phyloP scores from a whole-genome alignment of 1,140 invertebrate species.

The Condylostylus longicornis region DNA sequence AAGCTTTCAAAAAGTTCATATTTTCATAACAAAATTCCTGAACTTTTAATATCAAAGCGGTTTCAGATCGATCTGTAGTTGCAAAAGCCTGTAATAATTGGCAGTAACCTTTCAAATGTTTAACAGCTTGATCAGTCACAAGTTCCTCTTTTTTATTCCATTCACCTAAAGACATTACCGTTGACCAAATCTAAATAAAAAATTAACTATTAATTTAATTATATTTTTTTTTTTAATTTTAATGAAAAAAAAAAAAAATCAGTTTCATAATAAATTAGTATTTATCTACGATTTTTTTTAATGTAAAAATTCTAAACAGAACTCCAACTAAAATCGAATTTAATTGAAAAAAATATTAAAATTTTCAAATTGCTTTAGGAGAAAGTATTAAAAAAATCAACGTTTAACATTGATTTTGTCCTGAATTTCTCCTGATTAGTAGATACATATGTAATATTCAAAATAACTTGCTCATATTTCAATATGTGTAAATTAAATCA shows the following conservation, averaged over 20 bases:
- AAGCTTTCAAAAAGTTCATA: constrained; percentile 97
- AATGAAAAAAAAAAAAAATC: constrained; percentile 1
- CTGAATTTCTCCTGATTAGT: no score
- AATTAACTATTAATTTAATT: neutral
- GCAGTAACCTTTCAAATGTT: constrained; percentile 75
- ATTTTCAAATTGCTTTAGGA: no score
- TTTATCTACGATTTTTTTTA: neutral
- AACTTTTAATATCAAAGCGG: constrained; percentile 74
- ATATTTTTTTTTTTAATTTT: neutral
- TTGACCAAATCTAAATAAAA: constrained; percentile 64
- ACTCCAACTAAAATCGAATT: no score
- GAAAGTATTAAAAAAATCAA: no score
- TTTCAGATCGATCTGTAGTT: constrained; percentile 65
- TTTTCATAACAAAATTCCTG: constrained; percentile 97
- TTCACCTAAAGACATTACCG: constrained; percentile 84
- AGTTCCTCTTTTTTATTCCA: constrained; percentile 98
- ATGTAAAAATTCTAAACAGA: no score
- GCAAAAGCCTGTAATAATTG: constrained; percentile 74
- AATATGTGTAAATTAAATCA: no score
- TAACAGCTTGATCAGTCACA: constrained; percentile 83
- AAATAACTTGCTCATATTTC: no score
- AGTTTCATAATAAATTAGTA: neutral
- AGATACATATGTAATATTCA: no score
- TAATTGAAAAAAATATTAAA: no score
- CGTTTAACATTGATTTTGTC: no score